phyloP scores from a whole-genome alignment of 2,113 vertebrate species.

The Macrotis lagotis region DNA sequence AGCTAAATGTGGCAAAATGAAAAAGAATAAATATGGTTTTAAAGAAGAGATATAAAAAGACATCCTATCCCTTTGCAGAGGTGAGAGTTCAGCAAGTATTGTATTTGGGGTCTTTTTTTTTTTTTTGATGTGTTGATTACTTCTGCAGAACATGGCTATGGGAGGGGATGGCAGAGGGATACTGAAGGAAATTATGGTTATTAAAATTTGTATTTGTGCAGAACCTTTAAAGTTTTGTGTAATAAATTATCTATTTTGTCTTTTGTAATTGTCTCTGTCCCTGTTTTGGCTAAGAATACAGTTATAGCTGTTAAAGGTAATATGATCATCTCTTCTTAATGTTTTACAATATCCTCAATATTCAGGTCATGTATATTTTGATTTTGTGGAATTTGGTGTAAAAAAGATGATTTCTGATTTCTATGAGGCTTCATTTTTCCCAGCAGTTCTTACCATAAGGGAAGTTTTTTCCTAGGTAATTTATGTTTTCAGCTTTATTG shows the following conservation, averaged over 20 bases:
- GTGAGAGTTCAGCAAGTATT: background rate
- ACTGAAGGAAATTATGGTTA: background rate
- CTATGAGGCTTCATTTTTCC: background rate
- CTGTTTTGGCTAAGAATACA: background rate
- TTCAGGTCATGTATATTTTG: background rate
- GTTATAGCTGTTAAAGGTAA: background rate
- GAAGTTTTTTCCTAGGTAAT: background rate
- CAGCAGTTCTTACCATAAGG: background rate
- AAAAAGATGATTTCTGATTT: background rate
- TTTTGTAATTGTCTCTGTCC: background rate
- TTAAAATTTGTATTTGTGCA: background rate
- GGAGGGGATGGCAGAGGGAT: background rate
- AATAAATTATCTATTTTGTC: background rate
- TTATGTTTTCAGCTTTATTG: background rate
- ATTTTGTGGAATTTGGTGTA: background rate
- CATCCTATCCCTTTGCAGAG: background rate
- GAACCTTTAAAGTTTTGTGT: background rate
- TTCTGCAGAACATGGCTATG: background rate
- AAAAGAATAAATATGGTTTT: background rate
- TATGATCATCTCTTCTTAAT: background rate
- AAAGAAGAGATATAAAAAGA: background rate
- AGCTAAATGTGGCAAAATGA: background rate
- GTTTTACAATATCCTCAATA: background rate
- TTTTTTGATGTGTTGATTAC: background rate
- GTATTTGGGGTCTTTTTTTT: background rate